Percentiles rank a stretch among this genome's conserved stretches.
phyloP scores from a whole-genome alignment of 2,797 vertebrate genomes.

The Clarias laeviceps region DNA sequence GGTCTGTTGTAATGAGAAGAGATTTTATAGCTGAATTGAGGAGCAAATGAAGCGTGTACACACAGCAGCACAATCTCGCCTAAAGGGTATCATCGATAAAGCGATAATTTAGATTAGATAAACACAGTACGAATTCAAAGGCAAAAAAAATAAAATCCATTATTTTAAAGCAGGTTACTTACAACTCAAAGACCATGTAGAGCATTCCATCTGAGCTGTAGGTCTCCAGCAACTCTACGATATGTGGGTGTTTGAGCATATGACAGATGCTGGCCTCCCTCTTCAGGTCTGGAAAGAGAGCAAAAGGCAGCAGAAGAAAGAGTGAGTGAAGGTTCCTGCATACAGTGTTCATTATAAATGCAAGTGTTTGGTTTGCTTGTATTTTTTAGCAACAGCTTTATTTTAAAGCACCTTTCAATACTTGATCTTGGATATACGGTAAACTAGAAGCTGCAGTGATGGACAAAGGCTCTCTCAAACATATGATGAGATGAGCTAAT shows the following conservation, averaged over 20 bases:
- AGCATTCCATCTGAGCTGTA: conserved; percentile 99
- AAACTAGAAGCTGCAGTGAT: background rate
- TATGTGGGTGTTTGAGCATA: conserved; percentile 99
- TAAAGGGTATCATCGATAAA: conserved; percentile 6
- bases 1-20: background rate
- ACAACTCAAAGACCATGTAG: conserved; percentile 99
- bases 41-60: background rate
- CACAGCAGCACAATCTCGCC: background rate
- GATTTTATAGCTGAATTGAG: conserved; percentile 15
- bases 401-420: background rate
- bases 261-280: conserved; percentile 99
- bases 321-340: background rate
- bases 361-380: background rate
- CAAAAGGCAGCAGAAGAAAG: background rate
- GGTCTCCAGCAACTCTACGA: conserved; percentile 96
- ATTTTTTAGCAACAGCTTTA: background rate
- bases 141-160: background rate
- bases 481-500: background rate
- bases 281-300: conserved; percentile 86
- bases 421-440: background rate
- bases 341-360: background rate
- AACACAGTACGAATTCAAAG: background rate
- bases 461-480: conserved; percentile 3
- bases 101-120: background rate
- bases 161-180: conserved; percentile 69